Base-by-base conservation (phyloP, 2,797 vertebrate species). In the Rhodeus uyekii region DNA sequence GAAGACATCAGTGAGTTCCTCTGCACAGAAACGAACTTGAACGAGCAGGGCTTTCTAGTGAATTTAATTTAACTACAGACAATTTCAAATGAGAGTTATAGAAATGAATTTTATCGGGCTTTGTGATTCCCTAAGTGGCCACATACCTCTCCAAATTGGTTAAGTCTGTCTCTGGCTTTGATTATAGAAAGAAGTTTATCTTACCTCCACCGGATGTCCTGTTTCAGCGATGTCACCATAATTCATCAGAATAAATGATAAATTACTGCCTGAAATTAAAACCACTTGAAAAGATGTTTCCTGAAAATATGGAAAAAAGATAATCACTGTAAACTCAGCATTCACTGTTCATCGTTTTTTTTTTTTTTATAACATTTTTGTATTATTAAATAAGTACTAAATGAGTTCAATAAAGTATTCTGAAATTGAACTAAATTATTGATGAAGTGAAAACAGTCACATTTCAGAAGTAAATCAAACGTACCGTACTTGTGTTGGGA, bases 311-410 rank as follows among this genome's bases (percentile, higher is more conserved):
- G n/a, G 34, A 34, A 7, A 78, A 63, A 53, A 89, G 86, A 87
- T 83, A 7, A 81, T 42, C 3, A 39, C 36, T 39, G 1, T 8
- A 58, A 0, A 83, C 90, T 80, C n/a, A n/a, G n/a, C 85, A 92
- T n/a, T n/a, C n/a, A 91, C 80, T 0, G 92, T n/a, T n/a, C n/a
- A n/a, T n/a, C n/a, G n/a, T n/a, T n/a, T n/a, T n/a, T n/a, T n/a
- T n/a, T n/a, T n/a, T n/a, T n/a, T n/a, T 89, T 0, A 6, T 89
- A 61, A 13, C 16, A 50, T 29, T 91, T 60, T 36, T 36, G 5
- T 19, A 65, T 38, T 38, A 65, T 29, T 65, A 9, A 64, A 39
- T 1, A 39, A 8, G 8, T 39, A 39, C 8, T 9, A 39, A 0
- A 8, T 39, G 48, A 8, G 48, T n/a, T n/a, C 8, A 53, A 53